These are phyloP conservation scores for Pseudomyrmex flavicornis DNA, from an alignment of 1,140 invertebrate species.

Conservation along the genomic window DNA sequence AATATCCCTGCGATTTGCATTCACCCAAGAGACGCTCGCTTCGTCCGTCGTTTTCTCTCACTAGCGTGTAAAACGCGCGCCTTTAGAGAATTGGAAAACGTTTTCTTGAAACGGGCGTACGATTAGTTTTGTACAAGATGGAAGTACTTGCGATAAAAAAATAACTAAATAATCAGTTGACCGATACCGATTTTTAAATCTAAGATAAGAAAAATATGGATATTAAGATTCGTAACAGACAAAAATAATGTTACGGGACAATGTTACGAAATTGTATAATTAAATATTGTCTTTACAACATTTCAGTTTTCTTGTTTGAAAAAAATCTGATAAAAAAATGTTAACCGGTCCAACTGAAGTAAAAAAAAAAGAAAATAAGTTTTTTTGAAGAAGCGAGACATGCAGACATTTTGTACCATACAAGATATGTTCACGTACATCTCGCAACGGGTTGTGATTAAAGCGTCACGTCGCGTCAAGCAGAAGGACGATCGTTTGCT, in stretches of 20 bases:
- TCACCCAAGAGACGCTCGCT: constrained; percentile 14
- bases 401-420: background rate
- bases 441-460: background rate
- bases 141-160: background rate
- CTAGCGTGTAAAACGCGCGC: constrained; percentile 18
- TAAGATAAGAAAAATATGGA: no score
- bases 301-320: no score
- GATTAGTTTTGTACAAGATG: background rate
- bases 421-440: background rate
- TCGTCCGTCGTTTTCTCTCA: background rate
- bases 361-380: background rate
- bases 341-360: background rate
- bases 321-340: background rate
- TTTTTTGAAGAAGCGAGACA: background rate
- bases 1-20: constrained; percentile 45
- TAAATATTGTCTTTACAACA: no score
- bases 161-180: no score
- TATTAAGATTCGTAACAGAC: no score
- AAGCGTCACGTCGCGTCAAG: constrained; percentile 14
- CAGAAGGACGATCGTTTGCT: background rate
- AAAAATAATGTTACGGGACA: no score
- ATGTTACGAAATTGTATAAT: no score
- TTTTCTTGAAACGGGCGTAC: background rate
- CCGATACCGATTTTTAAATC: no score
- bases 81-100: constrained; percentile 35